Base-by-base conservation (phyloP, 64 coral and sea anemone genomes). In the Montipora cactus region DNA sequence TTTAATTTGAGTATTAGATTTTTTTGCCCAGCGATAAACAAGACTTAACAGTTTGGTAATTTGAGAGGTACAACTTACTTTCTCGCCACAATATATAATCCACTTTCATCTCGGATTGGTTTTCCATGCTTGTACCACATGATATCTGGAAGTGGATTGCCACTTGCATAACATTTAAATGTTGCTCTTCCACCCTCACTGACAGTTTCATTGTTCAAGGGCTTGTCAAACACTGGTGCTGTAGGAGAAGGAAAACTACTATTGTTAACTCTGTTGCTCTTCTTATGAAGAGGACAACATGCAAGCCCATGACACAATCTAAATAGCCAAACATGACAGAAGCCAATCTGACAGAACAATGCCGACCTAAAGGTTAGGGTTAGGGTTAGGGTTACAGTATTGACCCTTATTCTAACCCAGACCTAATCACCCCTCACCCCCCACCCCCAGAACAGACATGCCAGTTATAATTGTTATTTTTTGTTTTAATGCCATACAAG, bases 101-200 rank as follows among this genome's bases (percentile, higher is more conserved):
- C 59, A 70, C 62, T 90, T 23, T 64, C 71, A 44, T 81, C 58
- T 67, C 4, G 46, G 18, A 79, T 87, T 90, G 86, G 84, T 87
- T 90, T 74, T 81, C 86, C 66, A 93, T 95, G 81, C 69, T 25
- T 89, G 18, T 79, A 84, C 96, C 96, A 98, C 8, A 90, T 93
- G 21, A 98, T 75, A 10, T 87, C 88, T 76, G 80, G 66, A 44
- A 46, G 57, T 2, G 84, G 89, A 25, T 2, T 45, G 8, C 80
- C 87, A 51, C 47, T 70, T 10, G 62, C 79, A 10, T 47, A 23
- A 23, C 96, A 98, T 61, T 87, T 98, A 2, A 98, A 86, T 0
- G 25, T 23, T 21, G 25, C 46, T 14, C 15, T 89, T 7, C 47
- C 59, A 37, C 85, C 90, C 67, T 52, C 10, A 5, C 7, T 7